A percentile compares a stretch with the other conserved stretches of the same genome.
Evolutionary conservation across 1,140 invertebrate species (phyloP).

Genomic region (Drosophila leontia): DNA sequence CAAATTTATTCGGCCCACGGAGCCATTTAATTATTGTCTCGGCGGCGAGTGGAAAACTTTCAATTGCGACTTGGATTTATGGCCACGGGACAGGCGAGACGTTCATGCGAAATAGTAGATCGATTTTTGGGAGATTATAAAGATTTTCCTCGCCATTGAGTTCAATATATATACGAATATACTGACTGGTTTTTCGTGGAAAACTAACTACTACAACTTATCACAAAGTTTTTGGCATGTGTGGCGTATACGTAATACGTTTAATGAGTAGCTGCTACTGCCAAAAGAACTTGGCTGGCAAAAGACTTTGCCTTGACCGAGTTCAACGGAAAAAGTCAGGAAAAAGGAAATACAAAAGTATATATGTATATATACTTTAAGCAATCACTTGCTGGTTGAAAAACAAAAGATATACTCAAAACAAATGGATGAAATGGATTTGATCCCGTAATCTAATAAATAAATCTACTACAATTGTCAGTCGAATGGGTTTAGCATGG

Average conservation of each 20-base stretch:
- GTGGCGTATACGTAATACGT: conserved; percentile 10
- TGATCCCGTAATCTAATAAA: conserved; percentile 26
- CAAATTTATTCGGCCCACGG: conserved; percentile 43
- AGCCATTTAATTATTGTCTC: conserved; percentile 57
- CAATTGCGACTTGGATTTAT: conserved; percentile 57
- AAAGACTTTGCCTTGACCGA: conserved; percentile 29
- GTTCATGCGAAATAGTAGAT: neutral
- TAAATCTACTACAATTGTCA: conserved; percentile 33
- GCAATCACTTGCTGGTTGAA: neutral
- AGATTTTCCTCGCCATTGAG: neutral
- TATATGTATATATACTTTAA: neutral
- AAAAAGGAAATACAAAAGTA: neutral
- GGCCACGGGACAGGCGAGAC: conserved; percentile 34
- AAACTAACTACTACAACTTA: neutral
- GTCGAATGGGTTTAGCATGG: conserved; percentile 3
- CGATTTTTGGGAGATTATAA: conserved; percentile 5
- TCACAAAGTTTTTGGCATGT: conserved; percentile 11
- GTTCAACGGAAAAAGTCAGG: neutral
- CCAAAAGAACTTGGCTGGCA: conserved; percentile 3
- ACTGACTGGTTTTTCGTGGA: neutral
- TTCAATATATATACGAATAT: conserved; percentile 1
- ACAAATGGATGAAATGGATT: conserved; percentile 20
- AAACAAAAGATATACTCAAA: conserved; percentile 24
- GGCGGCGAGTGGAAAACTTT: conserved; percentile 30
- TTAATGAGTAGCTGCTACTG: conserved; percentile 4